Base-by-base conservation (phyloP, 2,113 vertebrate species). In the Tupaia tana region DNA sequence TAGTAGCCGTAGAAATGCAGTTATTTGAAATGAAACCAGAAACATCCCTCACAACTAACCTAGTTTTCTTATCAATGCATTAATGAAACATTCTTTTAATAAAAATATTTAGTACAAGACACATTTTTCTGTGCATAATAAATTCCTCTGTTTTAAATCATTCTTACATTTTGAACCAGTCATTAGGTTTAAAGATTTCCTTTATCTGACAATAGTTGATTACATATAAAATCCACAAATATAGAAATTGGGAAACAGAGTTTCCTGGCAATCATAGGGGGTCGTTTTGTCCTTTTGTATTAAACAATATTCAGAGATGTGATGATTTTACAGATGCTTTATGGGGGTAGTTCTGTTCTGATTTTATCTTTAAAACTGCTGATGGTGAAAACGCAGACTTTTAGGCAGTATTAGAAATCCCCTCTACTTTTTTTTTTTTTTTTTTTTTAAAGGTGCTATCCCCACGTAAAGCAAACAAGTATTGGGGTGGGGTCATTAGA, bases 61-160 rank as follows among this genome's bases (percentile, higher is more conserved):
- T 98, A 97, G 87, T 97, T 98, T 98, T 97, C 97, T 98, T 98
- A 98, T 95, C 97, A 98, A 94, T 97, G 97, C 96, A 96, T 97
- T 86, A 96, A 95, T 87, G 96, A 98, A 98, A 98, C 98, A 98
- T 96, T 98, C 94, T 97, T 98, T 98, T 97, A 98, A 98, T 98
- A 98, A 98, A 98, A 99, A 98, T 99, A 98, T 98, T 97, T 98
- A 98, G 97, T 98, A 98, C 98, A 98, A 98, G 97, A 98, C 97
- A 96, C 97, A 73, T 95, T 98, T 97, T 97, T 97, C 97, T 98
- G 98, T 98, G 98, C 98, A 98, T 98, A 98, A 98, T 98, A 98
- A 98, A 98, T 98, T 98, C 90, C 94, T 97, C 96, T 98, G 96
- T 97, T 96, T 96, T 95, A 97, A 98, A 97, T 97, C 95, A 90